Base-by-base conservation (phyloP, 2,113 vertebrate species). In the Solea senegalensis region DNA sequence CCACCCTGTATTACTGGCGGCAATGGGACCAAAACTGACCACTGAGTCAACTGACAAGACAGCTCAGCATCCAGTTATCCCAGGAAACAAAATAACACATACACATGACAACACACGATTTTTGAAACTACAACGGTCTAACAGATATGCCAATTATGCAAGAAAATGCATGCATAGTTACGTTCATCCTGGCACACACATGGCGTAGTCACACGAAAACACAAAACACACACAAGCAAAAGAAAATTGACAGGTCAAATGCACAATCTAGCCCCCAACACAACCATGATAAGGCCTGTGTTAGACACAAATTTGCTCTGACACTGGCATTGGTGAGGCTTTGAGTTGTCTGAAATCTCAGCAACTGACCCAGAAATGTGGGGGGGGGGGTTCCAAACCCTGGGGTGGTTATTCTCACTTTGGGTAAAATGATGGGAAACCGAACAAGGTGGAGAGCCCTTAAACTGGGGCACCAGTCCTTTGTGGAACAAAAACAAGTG, bases 21-120 rank as follows among this genome's bases (percentile, higher is more conserved):
- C 86, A 64, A 44, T 40, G 26, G 69, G 82, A 88, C 83, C 83
- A 83, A 82, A 93, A 94, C 82, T 91, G 91, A 92, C 91, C 91
- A 89, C 83, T 81, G 89, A 90, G 78, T 89, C 83, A 90, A 89
- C 86, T 90, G 91, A 92, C 89, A 93, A 85, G 83, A 86, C 88
- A 48, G 69, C 77, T 92, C 88, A 91, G 74, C 81, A 75, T 90
- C 85, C 76, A 81, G 71, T 80, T 74, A 85, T 72, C 41, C 53
- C 56, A 70, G 76, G 79, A 57, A 41, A 76, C 62, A 63, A 63
- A 69, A 67, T 43, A 34, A 34, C 34, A 34, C 34, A 34, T 34
- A 34, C 34, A 34, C 34, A 34, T 34, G 34, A 34, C 3, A 34
- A 34, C 3, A 6, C 34, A 34, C 34, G 34, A 34, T 34, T 34